Conservation (phyloP, 2,113 vertebrate genomes). For the Mellivora capensis region DNA sequence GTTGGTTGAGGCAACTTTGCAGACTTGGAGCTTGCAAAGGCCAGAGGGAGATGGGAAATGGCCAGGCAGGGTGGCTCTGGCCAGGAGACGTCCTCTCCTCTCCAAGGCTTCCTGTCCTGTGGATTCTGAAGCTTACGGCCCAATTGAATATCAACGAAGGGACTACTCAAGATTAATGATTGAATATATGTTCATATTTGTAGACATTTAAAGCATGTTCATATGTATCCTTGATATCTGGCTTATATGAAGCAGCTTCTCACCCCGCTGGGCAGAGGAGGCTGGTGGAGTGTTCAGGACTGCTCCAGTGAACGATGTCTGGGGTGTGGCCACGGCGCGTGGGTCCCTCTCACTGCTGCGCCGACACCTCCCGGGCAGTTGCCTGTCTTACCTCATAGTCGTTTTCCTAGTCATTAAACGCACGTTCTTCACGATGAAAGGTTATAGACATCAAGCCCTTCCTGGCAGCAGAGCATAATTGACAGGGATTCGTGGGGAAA, state of each 20-base stretch:
- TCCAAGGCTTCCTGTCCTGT: too few relatives aligned
- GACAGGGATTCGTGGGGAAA: constrained; percentile 31
- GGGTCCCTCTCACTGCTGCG: rapidly evolving
- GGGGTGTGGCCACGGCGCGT: rapidly evolving
- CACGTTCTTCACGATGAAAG: not conserved
- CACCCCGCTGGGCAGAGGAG: rapidly evolving
- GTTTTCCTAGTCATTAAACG: constrained; percentile 30
- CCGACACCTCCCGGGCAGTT: rapidly evolving
- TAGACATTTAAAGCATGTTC: not conserved
- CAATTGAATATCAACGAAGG: not conserved
- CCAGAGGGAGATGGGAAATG: rapidly evolving
- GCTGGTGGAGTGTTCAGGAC: rapidly evolving
- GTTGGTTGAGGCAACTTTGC: rapidly evolving
- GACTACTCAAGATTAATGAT: not conserved
- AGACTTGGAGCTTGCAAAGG: rapidly evolving
- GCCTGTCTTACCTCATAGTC: not conserved
- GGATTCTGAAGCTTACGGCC: rapidly evolving
- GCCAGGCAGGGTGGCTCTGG: rapidly evolving
- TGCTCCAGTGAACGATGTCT: rapidly evolving
- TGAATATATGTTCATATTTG: not conserved
- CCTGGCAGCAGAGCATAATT: not conserved
- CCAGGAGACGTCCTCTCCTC: rapidly evolving
- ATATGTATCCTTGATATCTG: rapidly evolving
- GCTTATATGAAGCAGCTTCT: not conserved
- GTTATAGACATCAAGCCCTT: constrained; percentile 13